Evolutionary conservation across 2,888 invertebrate genomes (phyloP).

Genomic region (Drosophila mayaguana): DNA sequence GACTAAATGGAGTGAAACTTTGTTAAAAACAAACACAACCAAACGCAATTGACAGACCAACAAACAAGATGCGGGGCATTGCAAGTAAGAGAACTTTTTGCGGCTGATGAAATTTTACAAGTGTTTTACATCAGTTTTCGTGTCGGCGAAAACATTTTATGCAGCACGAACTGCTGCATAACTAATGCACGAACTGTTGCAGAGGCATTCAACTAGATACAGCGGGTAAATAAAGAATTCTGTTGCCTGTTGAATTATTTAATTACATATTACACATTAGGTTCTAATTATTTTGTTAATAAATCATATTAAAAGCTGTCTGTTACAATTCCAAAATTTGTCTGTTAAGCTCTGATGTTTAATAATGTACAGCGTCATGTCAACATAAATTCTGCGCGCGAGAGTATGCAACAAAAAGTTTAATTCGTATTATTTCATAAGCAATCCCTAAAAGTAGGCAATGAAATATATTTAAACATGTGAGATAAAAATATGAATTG

Average conservation of each 20-base stretch:
- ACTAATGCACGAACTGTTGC: slow-evolving; percentile 3
- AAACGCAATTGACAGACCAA: slow-evolving; percentile 20
- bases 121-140: slow-evolving; percentile 51
- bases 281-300: background rate
- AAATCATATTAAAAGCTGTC: background rate
- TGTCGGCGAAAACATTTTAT: slow-evolving; percentile 15
- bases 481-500: background rate
- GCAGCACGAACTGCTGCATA: slow-evolving; percentile 19
- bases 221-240: background rate
- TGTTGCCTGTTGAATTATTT: background rate
- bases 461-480: background rate
- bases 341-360: background rate
- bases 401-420: slow-evolving; percentile 13
- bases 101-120: slow-evolving; percentile 58
- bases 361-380: background rate
- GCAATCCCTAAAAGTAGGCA: slow-evolving; percentile 10
- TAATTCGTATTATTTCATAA: accelerated
- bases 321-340: background rate
- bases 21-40: slow-evolving; percentile 38
- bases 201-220: background rate
- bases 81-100: slow-evolving; percentile 44
- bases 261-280: slow-evolving; percentile 2
- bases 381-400: background rate
- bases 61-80: slow-evolving; percentile 37
- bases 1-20: slow-evolving; percentile 39